Conservation (phyloP, 2,797 vertebrate species). For the Scyliorhinus canicula region DNA sequence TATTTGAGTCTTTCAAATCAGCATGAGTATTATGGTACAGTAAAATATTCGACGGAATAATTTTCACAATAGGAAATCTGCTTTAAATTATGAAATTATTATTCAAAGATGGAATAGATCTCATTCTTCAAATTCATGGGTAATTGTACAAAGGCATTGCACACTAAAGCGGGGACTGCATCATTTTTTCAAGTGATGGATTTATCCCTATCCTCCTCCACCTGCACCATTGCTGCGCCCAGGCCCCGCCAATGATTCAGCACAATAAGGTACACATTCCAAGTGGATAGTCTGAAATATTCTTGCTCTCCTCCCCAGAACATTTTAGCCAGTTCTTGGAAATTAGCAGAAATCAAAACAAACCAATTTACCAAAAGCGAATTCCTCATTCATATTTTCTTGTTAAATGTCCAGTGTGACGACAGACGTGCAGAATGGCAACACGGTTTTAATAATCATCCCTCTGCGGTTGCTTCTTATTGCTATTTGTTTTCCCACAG, state of each 20-base stretch:
- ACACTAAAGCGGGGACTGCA: too few species aligned
- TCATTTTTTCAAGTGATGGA: neutral
- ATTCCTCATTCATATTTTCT: neutral
- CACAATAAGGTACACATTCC: neutral
- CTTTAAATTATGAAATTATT: neutral
- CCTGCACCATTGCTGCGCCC: neutral
- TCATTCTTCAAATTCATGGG: neutral
- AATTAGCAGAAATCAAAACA: neutral
- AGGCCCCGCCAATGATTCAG: neutral
- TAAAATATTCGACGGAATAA: neutral
- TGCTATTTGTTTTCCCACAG: neutral
- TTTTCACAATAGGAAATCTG: neutral
- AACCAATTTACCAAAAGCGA: neutral
- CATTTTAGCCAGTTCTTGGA: neutral
- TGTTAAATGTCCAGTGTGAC: neutral
- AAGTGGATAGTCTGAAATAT: neutral
- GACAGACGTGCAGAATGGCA: neutral
- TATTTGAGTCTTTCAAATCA: neutral
- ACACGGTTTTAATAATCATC: neutral
- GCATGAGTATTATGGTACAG: neutral
- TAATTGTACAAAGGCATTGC: neutral
- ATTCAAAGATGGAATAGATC: neutral
- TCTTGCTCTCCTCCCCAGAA: neutral
- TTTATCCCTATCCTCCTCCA: neutral
- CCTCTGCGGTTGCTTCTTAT: neutral